Conservation (phyloP, 2,797 vertebrate species). For the Mormyrus hasselquistii region DNA sequence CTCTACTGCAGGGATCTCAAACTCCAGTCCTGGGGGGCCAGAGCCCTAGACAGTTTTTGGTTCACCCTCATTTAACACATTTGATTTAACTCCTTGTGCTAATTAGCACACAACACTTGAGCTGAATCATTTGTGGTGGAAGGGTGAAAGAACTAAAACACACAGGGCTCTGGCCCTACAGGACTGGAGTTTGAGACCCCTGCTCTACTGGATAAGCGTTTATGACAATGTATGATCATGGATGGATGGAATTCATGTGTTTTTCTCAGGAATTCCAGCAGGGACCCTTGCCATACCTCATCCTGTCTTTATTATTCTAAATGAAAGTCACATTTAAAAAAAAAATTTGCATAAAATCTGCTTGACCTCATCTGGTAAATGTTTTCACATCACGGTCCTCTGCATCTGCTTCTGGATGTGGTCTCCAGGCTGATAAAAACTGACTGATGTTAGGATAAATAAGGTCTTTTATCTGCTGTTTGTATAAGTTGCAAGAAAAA, state of each 20-base stretch:
- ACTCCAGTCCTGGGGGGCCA: too few relatives aligned
- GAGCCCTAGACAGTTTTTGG: too few relatives aligned
- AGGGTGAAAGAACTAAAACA: too few relatives aligned
- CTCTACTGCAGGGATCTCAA: background rate
- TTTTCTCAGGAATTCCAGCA: background rate
- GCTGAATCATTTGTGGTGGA: too few relatives aligned
- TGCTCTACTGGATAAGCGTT: background rate
- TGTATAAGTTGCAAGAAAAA: background rate
- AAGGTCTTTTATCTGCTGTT: background rate
- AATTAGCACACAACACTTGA: too few relatives aligned
- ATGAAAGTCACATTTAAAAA: background rate
- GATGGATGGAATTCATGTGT: background rate
- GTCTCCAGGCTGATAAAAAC: background rate
- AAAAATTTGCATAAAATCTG: background rate
- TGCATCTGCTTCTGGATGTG: background rate
- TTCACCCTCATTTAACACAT: too few relatives aligned
- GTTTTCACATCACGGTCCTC: background rate
- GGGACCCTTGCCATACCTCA: background rate
- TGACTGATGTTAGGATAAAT: background rate
- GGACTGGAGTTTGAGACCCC: too few relatives aligned
- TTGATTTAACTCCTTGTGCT: too few relatives aligned
- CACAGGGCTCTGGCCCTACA: too few relatives aligned
- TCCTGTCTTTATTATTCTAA: background rate
- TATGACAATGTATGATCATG: background rate
- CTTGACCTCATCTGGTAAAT: background rate